Base-by-base conservation (phyloP, 92 coral and sea anemone genomes). In the Epizoanthus rinbou region DNA sequence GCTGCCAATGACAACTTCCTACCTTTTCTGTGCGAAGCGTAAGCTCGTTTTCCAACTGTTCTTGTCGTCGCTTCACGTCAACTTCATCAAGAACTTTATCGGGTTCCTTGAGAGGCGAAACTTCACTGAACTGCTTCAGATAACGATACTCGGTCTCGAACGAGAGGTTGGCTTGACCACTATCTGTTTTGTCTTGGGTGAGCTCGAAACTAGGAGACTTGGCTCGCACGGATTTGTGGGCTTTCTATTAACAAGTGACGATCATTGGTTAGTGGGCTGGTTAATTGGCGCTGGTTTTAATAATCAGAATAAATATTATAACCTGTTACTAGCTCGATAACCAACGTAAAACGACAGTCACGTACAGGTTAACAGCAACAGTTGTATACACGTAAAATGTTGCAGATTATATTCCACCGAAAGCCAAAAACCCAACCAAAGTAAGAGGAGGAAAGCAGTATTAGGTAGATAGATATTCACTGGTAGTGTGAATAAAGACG, bases 121-220 rank as follows among this genome's bases (percentile, higher is more conserved):
- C 71, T 28, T 57, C 71, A 69, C 64, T 78, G 3, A 78, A 21
- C n/a, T 63, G 73, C 73, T 67, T 67, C 73, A 33, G 73, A 67
- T 7, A 67, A 41, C 73, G 47, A 6, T 23, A 67, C 39, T 65
- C 71, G 59, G 63, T 78, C n/a, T 18, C 16, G 8, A 78, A 62
- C 53, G 24, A 56, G 0, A 41, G 82, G 24, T 78, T 58, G 53
- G 76, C 23, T 39, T 72, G 21, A 5, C 25, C 43, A 8, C 47
- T 17, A 10, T n/a, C 52, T n/a, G 59, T 47, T 73, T 58, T 73
- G 19, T 73, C 60, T 0, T 63, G 28, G 52, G 37, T 62, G 71
- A 60, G 41, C 19, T 78, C 82, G 60, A 78, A 78, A 8, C 13
- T 37, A 9, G 71, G 82, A 59, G 82, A 60, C 52, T 63, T 78